Evolutionary conservation across 2,888 invertebrate species (phyloP), one percentile per base, ranked within the genome.

Genomic region (Ernsta delagoae): DNA sequence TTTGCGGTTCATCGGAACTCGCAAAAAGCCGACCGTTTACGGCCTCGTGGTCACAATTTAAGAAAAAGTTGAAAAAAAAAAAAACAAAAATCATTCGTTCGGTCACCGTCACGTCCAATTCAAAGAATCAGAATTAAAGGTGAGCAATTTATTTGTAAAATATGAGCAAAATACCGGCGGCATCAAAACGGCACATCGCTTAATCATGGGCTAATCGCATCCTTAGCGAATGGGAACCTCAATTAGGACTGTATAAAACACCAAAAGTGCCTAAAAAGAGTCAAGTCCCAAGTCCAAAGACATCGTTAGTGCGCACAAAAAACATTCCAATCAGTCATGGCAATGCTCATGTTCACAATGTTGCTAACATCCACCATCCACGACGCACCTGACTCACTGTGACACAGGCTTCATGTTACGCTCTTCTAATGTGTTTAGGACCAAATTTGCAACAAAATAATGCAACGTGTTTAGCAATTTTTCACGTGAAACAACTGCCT

Each of bases 181-280:
- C 78, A 74, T 75, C 75, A 77, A 80, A 78, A 79, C 67, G 60
- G 56, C 67, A 67, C 67, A 67, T 77, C 80, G 77, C 73, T 90
- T 89, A 91, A 92, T 92, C 91, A 91, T 80, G 76, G 72, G 79
- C 83, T 90, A 91, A 92, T 92, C 89, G 92, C 87, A 90, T 90
- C 89, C 89, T 90, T 91, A 89, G 86, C 88, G 88, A 91, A 92
- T 90, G 75, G 74, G 83, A 73, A 83, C 90, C 90, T 87, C 91
- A 92, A 92, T 92, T 90, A 91, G 85, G 83, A 82, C 76, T 84
- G 84, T 83, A 88, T 89, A 85, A 89, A 90, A 87, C 83, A 85
- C 75, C 79, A 77, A 83, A 84, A 84, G 79, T 83, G 83, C 83
- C 83, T 86, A 89, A 90, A 89, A 88, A 88, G 78, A 75, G 74